phyloP scores from a whole-genome alignment of 2,797 vertebrate species.

The Enteromius trimaculatus region DNA sequence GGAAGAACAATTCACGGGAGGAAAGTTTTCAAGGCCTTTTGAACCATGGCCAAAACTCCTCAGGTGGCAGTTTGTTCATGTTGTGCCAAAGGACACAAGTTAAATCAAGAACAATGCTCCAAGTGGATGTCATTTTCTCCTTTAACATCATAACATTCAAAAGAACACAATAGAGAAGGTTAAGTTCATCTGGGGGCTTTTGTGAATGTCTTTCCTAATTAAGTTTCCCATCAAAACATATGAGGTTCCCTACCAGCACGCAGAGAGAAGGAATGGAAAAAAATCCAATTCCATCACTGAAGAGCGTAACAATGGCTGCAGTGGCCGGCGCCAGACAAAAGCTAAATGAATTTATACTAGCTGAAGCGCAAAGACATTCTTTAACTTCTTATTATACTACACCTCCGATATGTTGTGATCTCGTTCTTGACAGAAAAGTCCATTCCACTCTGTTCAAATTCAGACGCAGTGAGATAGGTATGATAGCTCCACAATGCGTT shows the following conservation, averaged over 20 bases:
- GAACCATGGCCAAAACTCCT: conserved; percentile 7
- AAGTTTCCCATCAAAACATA: conserved; percentile 72
- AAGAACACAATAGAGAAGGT: conserved; percentile 29
- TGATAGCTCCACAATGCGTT: conserved; percentile 76
- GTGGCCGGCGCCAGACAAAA: conserved; percentile 74
- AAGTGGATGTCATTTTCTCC: conserved; percentile 9
- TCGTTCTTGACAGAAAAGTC: conserved; percentile 70
- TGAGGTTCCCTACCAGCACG: conserved; percentile 60
- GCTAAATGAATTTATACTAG: conserved; percentile 75
- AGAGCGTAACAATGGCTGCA: conserved; percentile 75
- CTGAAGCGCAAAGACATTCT: conserved; percentile 75
- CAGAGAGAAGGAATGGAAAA: conserved; percentile 52
- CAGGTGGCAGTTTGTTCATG: conserved; percentile 7
- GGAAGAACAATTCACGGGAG: background rate
- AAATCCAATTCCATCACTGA: conserved; percentile 78
- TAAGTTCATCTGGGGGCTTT: conserved; percentile 62
- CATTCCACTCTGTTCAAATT: conserved; percentile 73
- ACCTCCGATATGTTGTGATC: conserved; percentile 79
- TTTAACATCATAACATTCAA: conserved; percentile 37
- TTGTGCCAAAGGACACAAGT: background rate
- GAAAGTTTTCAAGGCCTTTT: conserved; percentile 32
- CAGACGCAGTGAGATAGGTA: conserved; percentile 73
- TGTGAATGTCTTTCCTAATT: conserved; percentile 79
- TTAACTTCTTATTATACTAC: conserved; percentile 78
- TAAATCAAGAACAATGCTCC: background rate